phyloP scores from a whole-genome alignment of 2,888 invertebrate species.

The Dendrolimus pini region DNA sequence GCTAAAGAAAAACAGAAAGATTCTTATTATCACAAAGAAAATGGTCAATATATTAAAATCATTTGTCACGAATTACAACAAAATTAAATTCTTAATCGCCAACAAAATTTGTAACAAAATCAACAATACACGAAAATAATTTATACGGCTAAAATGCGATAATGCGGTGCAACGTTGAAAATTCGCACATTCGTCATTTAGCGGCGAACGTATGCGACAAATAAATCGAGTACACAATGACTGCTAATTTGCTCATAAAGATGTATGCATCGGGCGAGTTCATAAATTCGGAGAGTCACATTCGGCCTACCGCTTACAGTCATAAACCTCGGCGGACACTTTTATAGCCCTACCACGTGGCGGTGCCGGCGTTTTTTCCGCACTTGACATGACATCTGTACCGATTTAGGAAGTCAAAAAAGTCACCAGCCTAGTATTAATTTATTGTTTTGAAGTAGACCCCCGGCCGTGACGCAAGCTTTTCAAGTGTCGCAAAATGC shows the following conservation, averaged over 20 bases:
- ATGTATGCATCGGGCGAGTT: conserved; percentile 63
- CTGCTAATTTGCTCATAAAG: conserved; percentile 74
- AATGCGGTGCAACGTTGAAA: conserved; percentile 30
- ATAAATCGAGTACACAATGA: conserved; percentile 72
- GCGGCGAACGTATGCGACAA: conserved; percentile 41
- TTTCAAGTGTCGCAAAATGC: conserved; percentile 12
- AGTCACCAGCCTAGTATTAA: conserved; percentile 40
- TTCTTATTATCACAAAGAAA: too few species aligned
- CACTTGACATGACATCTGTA: conserved; percentile 71
- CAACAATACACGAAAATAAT: conserved; percentile 11
- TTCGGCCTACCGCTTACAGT: conserved; percentile 72
- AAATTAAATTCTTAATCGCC: not conserved
- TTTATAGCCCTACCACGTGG: conserved; percentile 75
- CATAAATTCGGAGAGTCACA: conserved; percentile 69
- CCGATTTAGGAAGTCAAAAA: conserved; percentile 45
- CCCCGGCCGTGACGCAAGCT: conserved; percentile 25
- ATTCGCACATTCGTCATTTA: conserved; percentile 65
- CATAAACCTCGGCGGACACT: conserved; percentile 73
- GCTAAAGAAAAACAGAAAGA: too few species aligned
- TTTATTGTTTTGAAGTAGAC: conserved; percentile 70
- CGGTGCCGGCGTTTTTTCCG: conserved; percentile 60
- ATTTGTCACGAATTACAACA: not conserved
- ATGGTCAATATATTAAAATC: not conserved
- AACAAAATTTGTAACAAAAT: not conserved
- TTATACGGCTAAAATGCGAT: conserved; percentile 25